Evolutionary conservation across 2,113 vertebrate species (phyloP).

Genomic region (Xyrauchen texanus): DNA sequence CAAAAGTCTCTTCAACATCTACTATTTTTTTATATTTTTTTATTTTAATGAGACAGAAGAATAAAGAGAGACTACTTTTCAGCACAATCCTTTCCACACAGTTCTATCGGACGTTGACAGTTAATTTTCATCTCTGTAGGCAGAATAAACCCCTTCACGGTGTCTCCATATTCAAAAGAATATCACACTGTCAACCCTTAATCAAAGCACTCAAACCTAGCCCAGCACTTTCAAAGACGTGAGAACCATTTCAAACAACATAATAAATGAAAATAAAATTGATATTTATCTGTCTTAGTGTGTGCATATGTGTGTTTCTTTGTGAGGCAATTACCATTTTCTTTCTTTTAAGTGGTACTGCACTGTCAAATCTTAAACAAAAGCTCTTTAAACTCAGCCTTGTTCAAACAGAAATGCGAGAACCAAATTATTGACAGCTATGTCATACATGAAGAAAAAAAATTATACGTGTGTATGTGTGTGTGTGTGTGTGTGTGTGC

Average conservation of each 20-base stretch:
- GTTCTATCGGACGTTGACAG: constrained; percentile 26
- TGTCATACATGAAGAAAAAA: not conserved
- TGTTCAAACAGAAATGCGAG: not conserved
- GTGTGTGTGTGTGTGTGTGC: not conserved
- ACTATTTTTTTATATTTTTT: not conserved
- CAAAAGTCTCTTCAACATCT: constrained; percentile 1
- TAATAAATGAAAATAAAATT: constrained; percentile 31
- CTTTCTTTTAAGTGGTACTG: constrained; percentile 7
- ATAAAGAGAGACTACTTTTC: constrained; percentile 7
- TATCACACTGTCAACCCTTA: constrained; percentile 32
- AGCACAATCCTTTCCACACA: constrained; percentile 9
- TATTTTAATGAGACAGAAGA: constrained; percentile 25
- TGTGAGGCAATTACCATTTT: constrained; percentile 6
- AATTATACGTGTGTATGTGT: not conserved
- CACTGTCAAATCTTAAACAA: constrained; percentile 25
- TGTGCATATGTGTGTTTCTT: not conserved
- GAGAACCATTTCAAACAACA: constrained; percentile 17
- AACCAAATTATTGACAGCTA: not conserved
- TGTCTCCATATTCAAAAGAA: constrained; percentile 33
- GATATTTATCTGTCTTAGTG: not conserved
- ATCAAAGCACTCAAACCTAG: constrained; percentile 35
- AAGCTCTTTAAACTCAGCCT: not conserved
- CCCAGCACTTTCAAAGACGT: constrained; percentile 4
- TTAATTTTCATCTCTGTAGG: constrained; percentile 25
- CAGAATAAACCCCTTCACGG: constrained; percentile 33